Base-by-base conservation (phyloP, 2,888 invertebrate species). In the Cecidostiba fungosa region DNA sequence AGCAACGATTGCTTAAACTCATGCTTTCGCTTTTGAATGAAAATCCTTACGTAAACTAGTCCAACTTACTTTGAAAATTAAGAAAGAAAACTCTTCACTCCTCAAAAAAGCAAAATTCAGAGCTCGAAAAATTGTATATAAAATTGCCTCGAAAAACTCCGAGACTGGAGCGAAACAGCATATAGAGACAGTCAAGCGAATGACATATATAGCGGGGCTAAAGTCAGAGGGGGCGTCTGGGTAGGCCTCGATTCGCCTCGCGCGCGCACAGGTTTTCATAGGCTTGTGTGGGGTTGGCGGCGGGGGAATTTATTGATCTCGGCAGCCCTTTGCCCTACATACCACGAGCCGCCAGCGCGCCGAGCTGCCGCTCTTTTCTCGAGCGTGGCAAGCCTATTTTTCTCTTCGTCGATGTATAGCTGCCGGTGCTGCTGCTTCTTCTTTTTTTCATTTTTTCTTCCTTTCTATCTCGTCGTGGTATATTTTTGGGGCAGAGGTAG, bases 251-350 rank as follows among this genome's bases (percentile, higher is more conserved):
- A 79, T 76, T 32, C 59, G 39, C 16, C 59, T 23, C 66, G 47
- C 5, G 26, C 47, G 6, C 32, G 50, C 69, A 47, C 66, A 43
- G 3, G 59, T 59, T n/a, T 19, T 39, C 14, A 32, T 66, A 66
- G 29, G 66, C 36, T 69, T 43, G 73, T 29, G 39, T 4, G 39
- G 47, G 32, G 39, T 26, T 36, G 62, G n/a, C 62, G 74, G 50
- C 59, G 36, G 85, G 88, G 86, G 84, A 85, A 87, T 83, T 88
- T 88, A 89, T 89, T 87, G 89, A 89, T 88, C 88, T 87, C 87
- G 85, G 74, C 88, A 88, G 89, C 89, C 89, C 89, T 89, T 89
- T 89, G 89, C 87, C 89, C 89, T 89, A 89, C 89, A 89, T 89
- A 88, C 84, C 86, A 77, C 2, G 39, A 59, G 29, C 62, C 39